Evolutionary conservation across 2,888 invertebrate species (phyloP).

Genomic region (Bruchidius siliquastri): DNA sequence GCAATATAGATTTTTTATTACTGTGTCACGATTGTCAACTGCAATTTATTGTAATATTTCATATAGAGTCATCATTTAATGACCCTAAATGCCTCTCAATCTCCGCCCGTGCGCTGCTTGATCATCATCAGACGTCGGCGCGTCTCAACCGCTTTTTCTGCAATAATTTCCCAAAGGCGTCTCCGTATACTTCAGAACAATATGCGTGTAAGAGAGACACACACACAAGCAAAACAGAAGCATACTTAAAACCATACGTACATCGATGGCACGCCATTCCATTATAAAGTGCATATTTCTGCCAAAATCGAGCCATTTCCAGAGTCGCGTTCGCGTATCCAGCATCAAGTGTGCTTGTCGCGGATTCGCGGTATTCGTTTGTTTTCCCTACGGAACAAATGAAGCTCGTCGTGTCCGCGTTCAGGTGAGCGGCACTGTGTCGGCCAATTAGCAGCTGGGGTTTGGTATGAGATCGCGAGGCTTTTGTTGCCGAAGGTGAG

Average conservation of each 20-base stretch:
- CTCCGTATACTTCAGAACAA: background rate
- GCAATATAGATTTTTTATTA: too few relatives aligned
- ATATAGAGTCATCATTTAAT: too few relatives aligned
- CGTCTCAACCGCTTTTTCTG: background rate
- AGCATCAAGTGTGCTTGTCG: background rate
- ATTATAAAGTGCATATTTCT: background rate
- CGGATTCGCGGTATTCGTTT: background rate
- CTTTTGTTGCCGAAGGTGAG: background rate
- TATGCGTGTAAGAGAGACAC: background rate
- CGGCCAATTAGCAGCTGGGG: background rate
- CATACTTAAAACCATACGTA: too few relatives aligned
- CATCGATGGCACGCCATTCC: background rate
- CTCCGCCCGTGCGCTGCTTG: background rate
- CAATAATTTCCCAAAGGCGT: background rate
- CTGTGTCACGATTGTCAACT: too few relatives aligned
- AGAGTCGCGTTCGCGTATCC: background rate
- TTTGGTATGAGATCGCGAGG: background rate
- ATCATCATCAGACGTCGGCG: background rate
- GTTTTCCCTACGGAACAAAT: background rate
- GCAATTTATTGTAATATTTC: too few relatives aligned
- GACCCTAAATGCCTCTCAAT: background rate
- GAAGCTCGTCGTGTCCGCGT: background rate
- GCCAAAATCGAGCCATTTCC: background rate
- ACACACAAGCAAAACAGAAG: background rate
- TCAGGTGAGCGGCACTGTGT: background rate